Evolutionary conservation across 2,113 vertebrate species (phyloP), one percentile per base, ranked within the genome.

Genomic region (Onychostoma macrolepis): DNA sequence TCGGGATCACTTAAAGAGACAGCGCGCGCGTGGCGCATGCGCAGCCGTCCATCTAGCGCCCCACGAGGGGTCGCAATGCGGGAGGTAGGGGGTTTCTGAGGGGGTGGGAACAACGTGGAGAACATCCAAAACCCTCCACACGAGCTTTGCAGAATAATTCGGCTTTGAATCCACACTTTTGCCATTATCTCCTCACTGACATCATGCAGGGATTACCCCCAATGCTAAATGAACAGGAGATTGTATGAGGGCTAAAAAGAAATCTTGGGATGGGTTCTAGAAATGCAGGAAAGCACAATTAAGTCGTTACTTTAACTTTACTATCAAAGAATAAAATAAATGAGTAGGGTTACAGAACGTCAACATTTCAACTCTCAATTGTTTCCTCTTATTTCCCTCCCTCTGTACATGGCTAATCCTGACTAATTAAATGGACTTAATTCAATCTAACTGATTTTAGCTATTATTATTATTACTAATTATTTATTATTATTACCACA

Each of bases 1-100:
- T 45, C 90, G 88, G 90, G 85, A 84, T 41, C 76, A 78, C 92
- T 95, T 95, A 95, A 96, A 95, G 94, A 85, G 87, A 93, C 92
- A 93, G 94, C 63, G 69, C 83, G 74, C 71, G 80, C 48, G 5
- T 33, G 41, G 87, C 86, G 80, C 90, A 80, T 74, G 82, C 82
- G 67, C 82, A 84, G 43, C 38, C 88, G 79, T 90, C 84, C 56
- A 89, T 85, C 93, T 92, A 92, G 92, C 92, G 91, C 92, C 93
- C 88, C 90, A 79, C 82, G 80, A 81, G 87, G 74, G 4, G 77
- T 80, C 13, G 45, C 75, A 53, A 19, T 78, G 84, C 33, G 85
- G 86, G 78, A 88, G 81, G 61, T 77, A 24, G 84, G 56, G 45
- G 85, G 30, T 83, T 65, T 38, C 48, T 63, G 81, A 84, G 85